A percentile compares a stretch with the other conserved stretches of the same genome.
These are phyloP conservation scores for Amphipyra tragopoginis DNA, from an alignment of 2,888 invertebrate species.

Conservation along the genomic window DNA sequence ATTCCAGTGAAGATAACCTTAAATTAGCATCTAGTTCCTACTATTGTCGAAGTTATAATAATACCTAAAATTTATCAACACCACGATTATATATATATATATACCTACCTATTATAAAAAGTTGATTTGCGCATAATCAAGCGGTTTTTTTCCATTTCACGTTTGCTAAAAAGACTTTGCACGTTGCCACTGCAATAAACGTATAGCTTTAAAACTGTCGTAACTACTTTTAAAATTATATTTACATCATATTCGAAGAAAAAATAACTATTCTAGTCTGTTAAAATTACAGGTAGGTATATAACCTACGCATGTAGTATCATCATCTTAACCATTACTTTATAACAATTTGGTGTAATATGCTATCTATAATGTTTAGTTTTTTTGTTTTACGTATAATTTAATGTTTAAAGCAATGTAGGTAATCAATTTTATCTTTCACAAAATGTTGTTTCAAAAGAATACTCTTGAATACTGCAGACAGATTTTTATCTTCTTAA, in stretches of 20 bases:
- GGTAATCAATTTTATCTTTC: too few relatives aligned
- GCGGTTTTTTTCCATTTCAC: background rate
- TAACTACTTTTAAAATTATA: background rate
- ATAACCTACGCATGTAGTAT: background rate
- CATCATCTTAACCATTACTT: background rate
- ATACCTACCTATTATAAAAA: too few relatives aligned
- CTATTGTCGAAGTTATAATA: slow-evolving; percentile 17
- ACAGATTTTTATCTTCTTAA: too few relatives aligned
- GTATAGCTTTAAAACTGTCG: background rate
- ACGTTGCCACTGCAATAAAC: too few relatives aligned
- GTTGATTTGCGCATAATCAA: background rate
- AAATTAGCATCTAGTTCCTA: slow-evolving; percentile 16
- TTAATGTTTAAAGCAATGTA: too few relatives aligned
- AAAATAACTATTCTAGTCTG: background rate
- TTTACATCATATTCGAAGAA: background rate
- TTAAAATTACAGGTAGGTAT: background rate
- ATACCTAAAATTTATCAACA: background rate
- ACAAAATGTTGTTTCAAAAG: too few relatives aligned
- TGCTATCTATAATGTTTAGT: too few relatives aligned
- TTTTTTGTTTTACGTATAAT: too few relatives aligned
- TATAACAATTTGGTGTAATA: too few relatives aligned
- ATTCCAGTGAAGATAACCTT: slow-evolving; percentile 15
- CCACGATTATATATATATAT: background rate
- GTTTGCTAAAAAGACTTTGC: too few relatives aligned
- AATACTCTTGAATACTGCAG: too few relatives aligned